A percentile compares a stretch with the other conserved stretches of the same genome.
Evolutionary conservation across 2,888 invertebrate species (phyloP).

Genomic region (Pinctada fucata): DNA sequence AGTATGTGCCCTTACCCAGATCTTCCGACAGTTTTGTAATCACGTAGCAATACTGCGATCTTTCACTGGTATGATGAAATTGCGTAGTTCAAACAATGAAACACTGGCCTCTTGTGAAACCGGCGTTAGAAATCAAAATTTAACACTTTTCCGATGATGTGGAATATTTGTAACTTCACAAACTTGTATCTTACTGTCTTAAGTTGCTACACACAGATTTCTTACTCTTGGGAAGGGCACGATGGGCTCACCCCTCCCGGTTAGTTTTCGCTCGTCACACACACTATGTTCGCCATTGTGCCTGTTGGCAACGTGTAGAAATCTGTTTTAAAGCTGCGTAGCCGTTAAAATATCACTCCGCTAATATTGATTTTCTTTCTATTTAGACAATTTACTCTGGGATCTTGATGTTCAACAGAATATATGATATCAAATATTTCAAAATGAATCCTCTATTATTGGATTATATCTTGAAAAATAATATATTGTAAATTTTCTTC

Average conservation of each 20-base stretch:
- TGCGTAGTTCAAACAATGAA: conserved; percentile 21
- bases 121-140: conserved; percentile 7
- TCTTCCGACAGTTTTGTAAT: conserved; percentile 18
- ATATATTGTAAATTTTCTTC: no score
- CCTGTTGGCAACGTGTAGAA: conserved; percentile 59
- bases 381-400: no score
- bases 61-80: conserved; percentile 30
- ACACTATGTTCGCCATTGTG: conserved; percentile 58
- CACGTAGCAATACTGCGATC: conserved; percentile 6
- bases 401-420: no score
- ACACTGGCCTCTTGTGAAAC: conserved; percentile 7
- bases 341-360: conserved; percentile 1
- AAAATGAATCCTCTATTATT: no score
- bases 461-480: no score
- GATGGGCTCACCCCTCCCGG: conserved; percentile 52
- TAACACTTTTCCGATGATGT: conserved; percentile 17
- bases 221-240: conserved; percentile 60
- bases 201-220: conserved; percentile 49
- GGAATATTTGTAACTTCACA: conserved; percentile 7
- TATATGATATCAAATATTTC: no score
- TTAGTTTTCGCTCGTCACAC: conserved; percentile 41
- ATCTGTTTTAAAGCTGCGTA: background rate
- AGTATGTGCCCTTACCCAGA: conserved; percentile 38
- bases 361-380: background rate
- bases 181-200: conserved; percentile 24